Conservation (phyloP, 2,888 invertebrate species). For the Andrena hattorfiana region DNA sequence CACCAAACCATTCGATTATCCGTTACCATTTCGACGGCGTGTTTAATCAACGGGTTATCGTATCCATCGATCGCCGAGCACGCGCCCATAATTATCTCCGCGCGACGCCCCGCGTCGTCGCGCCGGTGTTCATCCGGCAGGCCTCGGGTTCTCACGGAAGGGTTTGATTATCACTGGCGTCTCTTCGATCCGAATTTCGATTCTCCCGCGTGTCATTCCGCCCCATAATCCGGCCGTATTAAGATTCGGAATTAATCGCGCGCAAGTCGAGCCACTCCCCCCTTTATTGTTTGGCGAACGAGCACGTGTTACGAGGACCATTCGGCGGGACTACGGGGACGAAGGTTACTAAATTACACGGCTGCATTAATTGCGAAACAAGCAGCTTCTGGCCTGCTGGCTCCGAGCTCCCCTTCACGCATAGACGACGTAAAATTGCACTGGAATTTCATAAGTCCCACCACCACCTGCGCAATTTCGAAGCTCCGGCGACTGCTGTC, state of each 20-base stretch:
- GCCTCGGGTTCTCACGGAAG: not conserved
- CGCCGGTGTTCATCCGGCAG: too few relatives aligned
- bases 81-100: conserved; percentile 15
- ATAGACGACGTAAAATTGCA: conserved; percentile 36
- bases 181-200: conserved; percentile 30
- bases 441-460: conserved; percentile 52
- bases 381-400: not conserved
- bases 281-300: conserved; percentile 43
- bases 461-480: conserved; percentile 34
- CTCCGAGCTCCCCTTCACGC: conserved; percentile 16
- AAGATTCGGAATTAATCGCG: conserved; percentile 55
- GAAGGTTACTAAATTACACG: conserved; percentile 50
- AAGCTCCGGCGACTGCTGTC: conserved; percentile 13
- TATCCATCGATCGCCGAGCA: not conserved
- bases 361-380: conserved; percentile 56
- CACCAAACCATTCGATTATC: conserved; percentile 5
- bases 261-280: not conserved
- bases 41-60: conserved; percentile 20
- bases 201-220: conserved; percentile 26
- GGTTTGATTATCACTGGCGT: conserved; percentile 14
- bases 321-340: conserved; percentile 41
- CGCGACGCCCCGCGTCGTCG: not conserved
- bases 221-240: conserved; percentile 39
- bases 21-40: conserved; percentile 14
- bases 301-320: conserved; percentile 36